Percentiles rank a stretch among this genome's conserved stretches.
Conservation (phyloP, 2,797 vertebrate species). For the Masticophis lateralis region DNA sequence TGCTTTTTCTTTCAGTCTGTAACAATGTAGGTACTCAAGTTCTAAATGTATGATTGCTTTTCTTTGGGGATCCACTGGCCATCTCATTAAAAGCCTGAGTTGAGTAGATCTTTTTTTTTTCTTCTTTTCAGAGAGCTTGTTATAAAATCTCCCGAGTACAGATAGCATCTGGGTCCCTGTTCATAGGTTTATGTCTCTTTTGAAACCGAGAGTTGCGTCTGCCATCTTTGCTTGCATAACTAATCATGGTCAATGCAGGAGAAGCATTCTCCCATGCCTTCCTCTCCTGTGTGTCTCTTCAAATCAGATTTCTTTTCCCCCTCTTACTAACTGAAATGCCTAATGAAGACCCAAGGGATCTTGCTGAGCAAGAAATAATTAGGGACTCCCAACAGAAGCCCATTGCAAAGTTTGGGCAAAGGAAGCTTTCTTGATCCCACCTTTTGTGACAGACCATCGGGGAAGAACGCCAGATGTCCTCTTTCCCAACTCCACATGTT, state of each 20-base stretch:
- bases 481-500: neutral
- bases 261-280: neutral
- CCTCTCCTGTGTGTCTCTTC: neutral
- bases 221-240: constrained; percentile 10
- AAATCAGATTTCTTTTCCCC: constrained; percentile 65
- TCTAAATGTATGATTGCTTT: neutral
- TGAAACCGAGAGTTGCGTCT: neutral
- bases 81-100: neutral
- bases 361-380: constrained; percentile 65
- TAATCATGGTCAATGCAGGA: constrained; percentile 23
- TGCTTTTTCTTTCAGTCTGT: neutral
- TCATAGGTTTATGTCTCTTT: neutral
- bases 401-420: neutral
- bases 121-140: neutral
- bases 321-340: constrained; percentile 81
- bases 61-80: neutral
- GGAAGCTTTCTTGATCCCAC: constrained; percentile 2
- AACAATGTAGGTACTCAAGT: neutral
- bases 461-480: constrained; percentile 57
- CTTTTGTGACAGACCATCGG: neutral
- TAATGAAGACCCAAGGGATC: constrained; percentile 89
- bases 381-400: neutral
- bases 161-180: constrained; percentile 33
- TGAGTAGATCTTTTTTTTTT: neutral
- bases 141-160: neutral